Conservation (phyloP, 2,797 vertebrate species). For the Bradypus variegatus region DNA sequence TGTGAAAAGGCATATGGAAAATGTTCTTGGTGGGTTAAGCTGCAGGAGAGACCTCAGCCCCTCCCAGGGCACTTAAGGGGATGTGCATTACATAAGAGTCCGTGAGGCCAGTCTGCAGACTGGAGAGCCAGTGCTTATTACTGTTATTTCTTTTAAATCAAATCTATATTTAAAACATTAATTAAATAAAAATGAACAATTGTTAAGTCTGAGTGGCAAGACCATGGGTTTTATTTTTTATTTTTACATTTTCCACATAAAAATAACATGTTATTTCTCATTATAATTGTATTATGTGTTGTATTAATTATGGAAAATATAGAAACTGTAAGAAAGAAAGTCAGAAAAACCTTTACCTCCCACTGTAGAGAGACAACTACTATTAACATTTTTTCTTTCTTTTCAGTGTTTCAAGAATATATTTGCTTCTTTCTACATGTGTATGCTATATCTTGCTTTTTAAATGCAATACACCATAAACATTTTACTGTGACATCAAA, state of each 20-base stretch:
- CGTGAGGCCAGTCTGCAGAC: background rate
- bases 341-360: background rate
- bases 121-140: too few species aligned
- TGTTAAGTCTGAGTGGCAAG: background rate
- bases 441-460: background rate
- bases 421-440: background rate
- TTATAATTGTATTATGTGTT: background rate
- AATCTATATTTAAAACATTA: background rate
- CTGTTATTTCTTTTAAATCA: background rate
- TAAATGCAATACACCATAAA: background rate
- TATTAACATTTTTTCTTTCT: background rate
- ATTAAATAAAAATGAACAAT: background rate
- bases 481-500: background rate
- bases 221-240: background rate
- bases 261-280: background rate
- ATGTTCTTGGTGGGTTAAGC: background rate
- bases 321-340: background rate
- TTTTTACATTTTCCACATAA: slow-evolving; percentile 20
- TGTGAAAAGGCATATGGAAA: background rate
- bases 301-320: background rate
- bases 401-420: background rate
- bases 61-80: background rate
- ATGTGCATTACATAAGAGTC: background rate
- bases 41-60: too few species aligned
- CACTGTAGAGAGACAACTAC: background rate